Evolutionary conservation across 2,888 invertebrate species (phyloP).

Genomic region (Entomobrya multifasciata): DNA sequence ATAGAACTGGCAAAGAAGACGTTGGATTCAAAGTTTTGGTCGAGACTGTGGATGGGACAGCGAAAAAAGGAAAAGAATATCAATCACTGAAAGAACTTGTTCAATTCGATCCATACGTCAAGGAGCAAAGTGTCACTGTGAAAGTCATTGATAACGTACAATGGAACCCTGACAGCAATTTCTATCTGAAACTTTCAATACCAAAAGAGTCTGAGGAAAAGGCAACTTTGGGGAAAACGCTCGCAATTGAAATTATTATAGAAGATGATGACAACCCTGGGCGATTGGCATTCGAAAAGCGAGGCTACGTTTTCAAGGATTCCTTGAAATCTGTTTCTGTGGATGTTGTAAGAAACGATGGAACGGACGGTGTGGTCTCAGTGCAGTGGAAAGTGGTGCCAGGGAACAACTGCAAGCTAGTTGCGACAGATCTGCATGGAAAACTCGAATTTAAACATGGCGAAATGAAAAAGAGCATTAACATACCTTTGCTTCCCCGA

Average conservation of each 20-base stretch:
- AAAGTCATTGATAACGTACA: constrained; percentile 83
- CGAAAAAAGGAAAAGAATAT: constrained; percentile 58
- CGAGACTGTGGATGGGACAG: constrained; percentile 84
- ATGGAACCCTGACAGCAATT: constrained; percentile 85
- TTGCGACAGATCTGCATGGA: constrained; percentile 80
- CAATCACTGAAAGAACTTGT: background rate
- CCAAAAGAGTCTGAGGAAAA: constrained; percentile 64
- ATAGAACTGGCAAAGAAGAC: constrained; percentile 82
- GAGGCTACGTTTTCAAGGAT: constrained; percentile 83
- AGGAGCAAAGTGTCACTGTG: constrained; percentile 29
- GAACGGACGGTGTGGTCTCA: constrained; percentile 83
- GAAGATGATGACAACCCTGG: constrained; percentile 85
- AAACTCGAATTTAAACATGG: constrained; percentile 82
- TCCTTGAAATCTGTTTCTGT: constrained; percentile 82
- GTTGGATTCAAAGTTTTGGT: constrained; percentile 82
- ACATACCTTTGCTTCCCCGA: constrained; percentile 31
- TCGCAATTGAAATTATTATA: constrained; percentile 84
- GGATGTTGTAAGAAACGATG: constrained; percentile 82
- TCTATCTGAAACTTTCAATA: constrained; percentile 83
- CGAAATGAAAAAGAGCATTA: constrained; percentile 80
- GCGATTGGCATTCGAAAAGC: constrained; percentile 83
- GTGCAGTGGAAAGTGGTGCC: constrained; percentile 84
- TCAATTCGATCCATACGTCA: constrained; percentile 54
- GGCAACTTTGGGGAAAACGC: constrained; percentile 82
- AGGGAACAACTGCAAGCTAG: constrained; percentile 82